These are phyloP conservation scores for Drosophila paranaensis DNA, from an alignment of 2,888 invertebrate species.

Conservation along the genomic window DNA sequence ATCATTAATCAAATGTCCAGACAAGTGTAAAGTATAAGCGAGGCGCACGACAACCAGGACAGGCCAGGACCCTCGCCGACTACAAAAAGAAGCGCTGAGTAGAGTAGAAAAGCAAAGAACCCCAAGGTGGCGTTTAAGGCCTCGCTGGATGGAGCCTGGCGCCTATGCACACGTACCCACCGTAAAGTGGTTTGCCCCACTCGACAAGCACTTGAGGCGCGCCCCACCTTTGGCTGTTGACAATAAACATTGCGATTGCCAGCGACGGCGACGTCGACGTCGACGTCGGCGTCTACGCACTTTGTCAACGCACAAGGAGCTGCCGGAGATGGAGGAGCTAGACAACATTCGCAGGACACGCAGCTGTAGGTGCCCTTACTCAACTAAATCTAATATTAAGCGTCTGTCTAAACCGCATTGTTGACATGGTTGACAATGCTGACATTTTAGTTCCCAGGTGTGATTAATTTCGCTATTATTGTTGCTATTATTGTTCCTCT, in stretches of 20 bases:
- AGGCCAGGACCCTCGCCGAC: constrained; percentile 31
- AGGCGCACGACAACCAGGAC: constrained; percentile 38
- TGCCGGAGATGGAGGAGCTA: not conserved
- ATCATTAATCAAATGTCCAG: constrained; percentile 81
- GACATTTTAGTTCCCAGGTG: constrained; percentile 76
- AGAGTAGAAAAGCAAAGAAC: constrained; percentile 4
- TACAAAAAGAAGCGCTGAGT: constrained; percentile 13
- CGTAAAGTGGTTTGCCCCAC: constrained; percentile 58
- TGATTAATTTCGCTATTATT: constrained; percentile 72
- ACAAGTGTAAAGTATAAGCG: constrained; percentile 74
- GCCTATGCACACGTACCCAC: constrained; percentile 67
- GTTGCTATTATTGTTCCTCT: constrained; percentile 13
- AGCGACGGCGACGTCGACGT: constrained; percentile 8
- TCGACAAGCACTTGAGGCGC: constrained; percentile 70
- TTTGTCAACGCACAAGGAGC: constrained; percentile 42
- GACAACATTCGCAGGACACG: constrained; percentile 24
- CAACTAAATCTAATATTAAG: constrained; percentile 64
- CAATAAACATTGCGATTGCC: constrained; percentile 74
- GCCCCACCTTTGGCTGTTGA: constrained; percentile 64
- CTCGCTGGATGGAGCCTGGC: constrained; percentile 27
- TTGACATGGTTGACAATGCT: constrained; percentile 69
- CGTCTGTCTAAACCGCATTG: constrained; percentile 61
- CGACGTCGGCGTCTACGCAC: constrained; percentile 29
- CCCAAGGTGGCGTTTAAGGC: constrained; percentile 38
- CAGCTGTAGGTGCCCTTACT: constrained; percentile 5